Base-by-base conservation (phyloP, 2,113 vertebrate species). In the Esox niger region DNA sequence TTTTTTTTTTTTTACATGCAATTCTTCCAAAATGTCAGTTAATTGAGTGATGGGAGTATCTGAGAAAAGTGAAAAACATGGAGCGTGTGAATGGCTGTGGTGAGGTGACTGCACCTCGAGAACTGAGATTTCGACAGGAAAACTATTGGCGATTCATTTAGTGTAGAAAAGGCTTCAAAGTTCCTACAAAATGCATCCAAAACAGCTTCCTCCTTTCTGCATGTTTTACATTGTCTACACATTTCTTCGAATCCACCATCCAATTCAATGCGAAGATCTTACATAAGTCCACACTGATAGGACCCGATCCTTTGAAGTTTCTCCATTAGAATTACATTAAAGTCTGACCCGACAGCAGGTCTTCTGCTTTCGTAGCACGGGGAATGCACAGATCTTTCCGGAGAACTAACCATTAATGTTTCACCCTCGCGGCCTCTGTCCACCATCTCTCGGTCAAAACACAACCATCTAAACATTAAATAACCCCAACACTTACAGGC, bases 391-490 rank as follows among this genome's bases (percentile, higher is more conserved):
- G 20, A 63, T 73, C 81, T 71, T 64, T 31, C 55, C 21, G n/a
- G n/a, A 56, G n/a, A 56, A 27, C 25, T 21, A 26, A 27, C 54
- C 26, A 56, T 23, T 27, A 27, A 56, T 56, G 10, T 7, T 56
- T 27, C 13, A 21, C 54, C 54, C 21, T n/a, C 20, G 8, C 6
- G n/a, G 21, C 56, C 66, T 66, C n/a, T 30, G 62, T 64, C 61
- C 32, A n/a, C 46, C 15, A 49, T 49, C 46, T 13, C 20, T 17
- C n/a, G n/a, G n/a, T n/a, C n/a, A n/a, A n/a, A n/a, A n/a, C n/a
- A n/a, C n/a, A 49, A 17, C 17, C 61, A 32, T n/a, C 68, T 17
- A 66, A 77, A 74, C 68, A 77, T 77, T 70, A 71, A 71, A 55
- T 54, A 67, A 65, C 61, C 74, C 58, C 58, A 21, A 35, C 23